Evolutionary conservation across 2,797 vertebrate genomes (phyloP), one percentile per base, ranked within the genome.

Genomic region (Sciaenops ocellatus): DNA sequence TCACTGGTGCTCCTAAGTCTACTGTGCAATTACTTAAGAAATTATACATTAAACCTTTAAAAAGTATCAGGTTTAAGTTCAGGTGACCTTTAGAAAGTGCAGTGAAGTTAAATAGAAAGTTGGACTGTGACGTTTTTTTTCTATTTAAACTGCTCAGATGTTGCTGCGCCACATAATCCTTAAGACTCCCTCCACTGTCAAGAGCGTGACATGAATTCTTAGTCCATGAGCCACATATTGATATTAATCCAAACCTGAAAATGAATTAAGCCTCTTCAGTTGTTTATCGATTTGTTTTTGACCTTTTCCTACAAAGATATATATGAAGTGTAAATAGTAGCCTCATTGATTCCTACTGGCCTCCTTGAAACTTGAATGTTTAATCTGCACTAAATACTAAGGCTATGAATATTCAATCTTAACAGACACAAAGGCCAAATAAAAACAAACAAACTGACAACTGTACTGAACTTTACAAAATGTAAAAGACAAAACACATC

Each of bases 1-100:
- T 59, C 63, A 24, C 66, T 1, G 78, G 4, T 15, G 62, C 82
- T 67, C 67, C 74, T 17, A 15, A 56, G 69, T 70, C 78, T 60
- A 50, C 44, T 47, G 44, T 52, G 73, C 86, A 86, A 88, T 88
- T 87, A 91, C 91, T 90, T 90, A 91, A 90, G 87, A 85, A 69
- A 88, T 84, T 34, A 91, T 38, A 78, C 75, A 86, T 85, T 69
- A 85, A 85, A 79, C 10, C 75, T 87, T 67, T 65, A 52, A 75
- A 78, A 80, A 78, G 54, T 52, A 71, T 20, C 72, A 56, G 83
- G 76, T 85, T 79, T 78, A 22, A 82, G 73, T 82, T 79, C 64
- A 80, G 80, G 61, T 87, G 89, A 93, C 91, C 90, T 92, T 88
- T 85, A 79, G 3, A 76, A 87, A 90, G 75, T 79, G 63, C 59